These are phyloP conservation scores for Trissolcus japonicus DNA, from an alignment of 2,888 invertebrate species.

Conservation along the genomic window DNA sequence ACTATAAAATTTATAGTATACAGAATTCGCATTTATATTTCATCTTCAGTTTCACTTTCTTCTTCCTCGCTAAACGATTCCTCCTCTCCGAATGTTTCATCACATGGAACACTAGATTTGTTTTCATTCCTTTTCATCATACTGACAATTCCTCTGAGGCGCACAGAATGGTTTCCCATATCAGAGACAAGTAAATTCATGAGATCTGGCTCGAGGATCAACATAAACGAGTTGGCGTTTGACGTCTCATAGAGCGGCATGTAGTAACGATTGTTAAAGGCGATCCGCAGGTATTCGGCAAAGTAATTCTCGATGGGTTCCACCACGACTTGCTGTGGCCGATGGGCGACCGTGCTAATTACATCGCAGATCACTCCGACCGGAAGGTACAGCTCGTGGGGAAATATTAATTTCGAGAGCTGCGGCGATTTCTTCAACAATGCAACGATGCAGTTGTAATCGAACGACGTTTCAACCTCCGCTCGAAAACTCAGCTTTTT, in stretches of 20 bases:
- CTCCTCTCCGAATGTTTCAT: too few species aligned
- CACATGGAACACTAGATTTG: too few species aligned
- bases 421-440: neutral
- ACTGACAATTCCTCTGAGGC: too few species aligned
- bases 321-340: neutral
- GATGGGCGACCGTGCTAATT: neutral
- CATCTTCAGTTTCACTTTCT: too few species aligned
- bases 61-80: too few species aligned
- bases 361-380: neutral
- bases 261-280: neutral
- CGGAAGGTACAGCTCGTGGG: neutral
- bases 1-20: too few species aligned
- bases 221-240: neutral
- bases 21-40: too few species aligned
- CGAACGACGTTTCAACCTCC: neutral
- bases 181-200: neutral
- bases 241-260: neutral
- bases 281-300: neutral
- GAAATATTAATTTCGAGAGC: neutral
- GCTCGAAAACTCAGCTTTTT: neutral
- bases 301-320: neutral
- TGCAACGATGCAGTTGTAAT: neutral
- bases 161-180: neutral
- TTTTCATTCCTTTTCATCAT: too few species aligned
- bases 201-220: neutral